Evolutionary conservation across 2,113 vertebrate species (phyloP), one percentile per base, ranked within the genome.

Genomic region (Platichthys stellatus): DNA sequence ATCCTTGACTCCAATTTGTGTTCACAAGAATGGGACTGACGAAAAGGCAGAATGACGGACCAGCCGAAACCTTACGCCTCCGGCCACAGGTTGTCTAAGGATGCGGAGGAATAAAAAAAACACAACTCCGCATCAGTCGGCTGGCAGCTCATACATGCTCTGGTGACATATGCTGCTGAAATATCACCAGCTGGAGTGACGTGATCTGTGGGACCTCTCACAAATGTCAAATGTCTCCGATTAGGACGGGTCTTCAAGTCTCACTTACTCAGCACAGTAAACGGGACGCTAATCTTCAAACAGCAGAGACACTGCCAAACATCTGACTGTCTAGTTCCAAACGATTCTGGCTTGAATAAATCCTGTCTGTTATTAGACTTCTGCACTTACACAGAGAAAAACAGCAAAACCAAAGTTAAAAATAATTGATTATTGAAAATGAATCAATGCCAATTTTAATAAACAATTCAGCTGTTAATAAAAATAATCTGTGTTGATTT

Each of bases 261-360:
- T 67, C 6, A 1, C n/a, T 47, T 31, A 26, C 49, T 64, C 28
- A 35, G 40, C 57, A 76, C 54, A 20, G 18, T 20, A 61, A 69
- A 65, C 31, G 35, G 65, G 61, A 28, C 14, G 13, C 26, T 47
- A 28, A 63, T 23, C 43, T 12, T 57, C 43, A 66, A 21, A 23
- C 74, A 81, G 78, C 75, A 23, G 72, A 80, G 40, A 28, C 3
- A 2, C 35, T 47, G 56, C 3, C 24, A 51, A 12, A 28, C 49
- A 17, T 5, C 17, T 66, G 54, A 75, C 60, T 62, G 63, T 71
- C 40, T 54, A 20, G 56, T 43, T 72, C 59, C 18, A 28, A 40
- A 66, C 45, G 18, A 70, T 40, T 17, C 10, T 10, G 20, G 45
- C 47, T 56, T n/a, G 13, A 72, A 72, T 49, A 47, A n/a, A 6